Evolutionary conservation across 2,797 vertebrate genomes (phyloP).

Genomic region (Enteromius paludinosus): DNA sequence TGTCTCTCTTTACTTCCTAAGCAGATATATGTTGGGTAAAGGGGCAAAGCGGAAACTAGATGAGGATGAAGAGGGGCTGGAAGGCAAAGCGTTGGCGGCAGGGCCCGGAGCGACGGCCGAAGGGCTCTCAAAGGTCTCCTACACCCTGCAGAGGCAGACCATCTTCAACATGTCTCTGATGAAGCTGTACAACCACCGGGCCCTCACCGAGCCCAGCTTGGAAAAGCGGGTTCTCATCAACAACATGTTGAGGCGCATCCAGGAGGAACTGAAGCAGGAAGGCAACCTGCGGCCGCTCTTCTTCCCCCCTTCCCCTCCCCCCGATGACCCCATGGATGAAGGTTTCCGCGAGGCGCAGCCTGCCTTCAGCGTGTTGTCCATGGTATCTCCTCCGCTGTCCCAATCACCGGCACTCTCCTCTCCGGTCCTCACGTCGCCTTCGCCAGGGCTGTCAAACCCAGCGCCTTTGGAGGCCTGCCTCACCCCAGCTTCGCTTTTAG

Average conservation of each 20-base stretch:
- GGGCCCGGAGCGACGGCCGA: slow-evolving; percentile 77
- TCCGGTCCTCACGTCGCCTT: slow-evolving; percentile 84
- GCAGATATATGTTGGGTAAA: slow-evolving; percentile 99
- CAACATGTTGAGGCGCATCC: slow-evolving; percentile 98
- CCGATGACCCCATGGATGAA: slow-evolving; percentile 83
- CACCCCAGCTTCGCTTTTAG: slow-evolving; percentile 93
- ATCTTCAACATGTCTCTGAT: slow-evolving; percentile 99
- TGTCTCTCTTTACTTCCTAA: slow-evolving; percentile 58
- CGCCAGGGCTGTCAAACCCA: slow-evolving; percentile 76
- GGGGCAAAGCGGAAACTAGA: slow-evolving; percentile 99
- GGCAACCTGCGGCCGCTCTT: slow-evolving; percentile 89
- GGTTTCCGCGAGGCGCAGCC: slow-evolving; percentile 88
- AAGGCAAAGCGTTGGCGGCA: slow-evolving; percentile 94
- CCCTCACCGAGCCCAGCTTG: slow-evolving; percentile 91
- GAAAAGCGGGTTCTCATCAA: slow-evolving; percentile 97
- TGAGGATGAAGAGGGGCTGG: slow-evolving; percentile 99
- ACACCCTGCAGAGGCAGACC: slow-evolving; percentile 98
- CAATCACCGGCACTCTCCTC: slow-evolving; percentile 73
- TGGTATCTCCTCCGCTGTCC: slow-evolving; percentile 77
- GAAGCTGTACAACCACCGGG: slow-evolving; percentile 96
- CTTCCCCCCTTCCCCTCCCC: slow-evolving; percentile 82
- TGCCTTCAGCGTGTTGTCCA: slow-evolving; percentile 79
- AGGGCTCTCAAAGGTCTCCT: slow-evolving; percentile 94
- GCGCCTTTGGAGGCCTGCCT: slow-evolving; percentile 90
- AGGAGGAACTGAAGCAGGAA: slow-evolving; percentile 95